phyloP scores from a whole-genome alignment of 2,888 invertebrate species.

The Smittia sp. region DNA sequence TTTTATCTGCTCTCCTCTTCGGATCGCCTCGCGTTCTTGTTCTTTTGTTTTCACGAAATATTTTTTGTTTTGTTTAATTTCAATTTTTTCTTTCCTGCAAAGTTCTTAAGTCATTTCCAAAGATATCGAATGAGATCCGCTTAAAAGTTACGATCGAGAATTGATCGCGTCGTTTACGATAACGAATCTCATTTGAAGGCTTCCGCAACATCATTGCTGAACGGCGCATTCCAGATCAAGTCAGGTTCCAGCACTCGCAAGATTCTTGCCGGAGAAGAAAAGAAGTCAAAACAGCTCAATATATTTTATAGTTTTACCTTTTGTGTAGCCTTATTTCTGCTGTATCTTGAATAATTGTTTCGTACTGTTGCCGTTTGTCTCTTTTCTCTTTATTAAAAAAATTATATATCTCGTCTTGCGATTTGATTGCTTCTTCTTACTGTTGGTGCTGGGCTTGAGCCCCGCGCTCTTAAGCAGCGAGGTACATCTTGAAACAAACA shows the following conservation, averaged over 20 bases:
- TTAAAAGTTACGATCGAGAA: neutral
- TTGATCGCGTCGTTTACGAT: too few relatives aligned
- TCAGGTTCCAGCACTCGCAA: too few relatives aligned
- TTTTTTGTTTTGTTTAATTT: neutral
- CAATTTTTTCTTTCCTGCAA: neutral
- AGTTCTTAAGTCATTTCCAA: neutral
- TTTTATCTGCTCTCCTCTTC: constrained; percentile 32
- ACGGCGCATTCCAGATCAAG: too few relatives aligned
- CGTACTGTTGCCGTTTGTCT: constrained; percentile 15
- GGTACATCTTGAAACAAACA: constrained; percentile 23
- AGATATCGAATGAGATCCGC: neutral
- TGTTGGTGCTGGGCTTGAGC: neutral
- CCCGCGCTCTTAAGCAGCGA: neutral
- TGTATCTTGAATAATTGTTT: constrained; percentile 21
- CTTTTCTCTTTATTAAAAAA: constrained; percentile 16
- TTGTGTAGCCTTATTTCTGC: neutral
- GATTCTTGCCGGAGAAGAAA: too few relatives aligned
- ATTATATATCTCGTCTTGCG: constrained; percentile 18
- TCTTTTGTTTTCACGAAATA: constrained; percentile 17
- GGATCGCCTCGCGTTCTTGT: neutral
- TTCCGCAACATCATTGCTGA: too few relatives aligned
- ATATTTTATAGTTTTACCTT: neutral
- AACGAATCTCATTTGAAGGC: too few relatives aligned
- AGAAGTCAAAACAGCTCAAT: neutral
- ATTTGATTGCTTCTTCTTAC: constrained; percentile 3